phyloP scores from a whole-genome alignment of 1,140 invertebrate species.

The Penaeus chinensis region DNA sequence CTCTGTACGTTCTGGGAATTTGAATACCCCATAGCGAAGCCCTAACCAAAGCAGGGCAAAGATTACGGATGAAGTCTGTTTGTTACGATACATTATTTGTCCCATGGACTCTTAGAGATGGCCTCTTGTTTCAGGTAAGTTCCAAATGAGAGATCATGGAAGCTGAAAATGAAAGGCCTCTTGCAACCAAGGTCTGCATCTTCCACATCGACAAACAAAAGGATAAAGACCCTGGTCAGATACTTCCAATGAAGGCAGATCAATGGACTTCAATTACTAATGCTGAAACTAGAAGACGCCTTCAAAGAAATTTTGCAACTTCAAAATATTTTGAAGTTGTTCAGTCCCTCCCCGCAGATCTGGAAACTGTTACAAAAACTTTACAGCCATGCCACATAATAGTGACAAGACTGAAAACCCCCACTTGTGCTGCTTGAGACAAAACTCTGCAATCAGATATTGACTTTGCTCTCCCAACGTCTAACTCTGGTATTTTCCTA shows the following conservation, averaged over 20 bases:
- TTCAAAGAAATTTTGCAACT: neutral
- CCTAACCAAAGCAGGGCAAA: too few relatives aligned
- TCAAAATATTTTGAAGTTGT: conserved; percentile 20
- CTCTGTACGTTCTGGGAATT: too few relatives aligned
- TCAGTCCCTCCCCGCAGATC: conserved; percentile 20
- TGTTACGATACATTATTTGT: too few relatives aligned
- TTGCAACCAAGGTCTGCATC: too few relatives aligned
- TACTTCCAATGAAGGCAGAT: neutral
- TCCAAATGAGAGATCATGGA: too few relatives aligned
- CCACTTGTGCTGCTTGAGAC: neutral
- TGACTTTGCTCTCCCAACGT: conserved; percentile 9
- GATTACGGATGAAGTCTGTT: too few relatives aligned
- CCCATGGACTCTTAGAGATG: too few relatives aligned
- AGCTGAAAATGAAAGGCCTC: too few relatives aligned
- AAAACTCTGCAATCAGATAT: conserved; percentile 11
- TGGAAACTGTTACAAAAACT: conserved; percentile 21
- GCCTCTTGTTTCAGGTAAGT: too few relatives aligned
- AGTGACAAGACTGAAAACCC: conserved; percentile 6
- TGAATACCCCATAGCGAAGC: too few relatives aligned
- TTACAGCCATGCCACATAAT: conserved; percentile 17
- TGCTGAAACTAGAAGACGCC: neutral
- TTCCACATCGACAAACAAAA: too few relatives aligned
- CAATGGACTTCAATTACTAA: neutral
- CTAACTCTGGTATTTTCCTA: neutral
- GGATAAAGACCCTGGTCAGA: neutral